Percentiles rank a stretch among this genome's conserved stretches.
These are phyloP conservation scores for Dryomyza anilis DNA, from an alignment of 2,888 invertebrate genomes.

Conservation along the genomic window DNA sequence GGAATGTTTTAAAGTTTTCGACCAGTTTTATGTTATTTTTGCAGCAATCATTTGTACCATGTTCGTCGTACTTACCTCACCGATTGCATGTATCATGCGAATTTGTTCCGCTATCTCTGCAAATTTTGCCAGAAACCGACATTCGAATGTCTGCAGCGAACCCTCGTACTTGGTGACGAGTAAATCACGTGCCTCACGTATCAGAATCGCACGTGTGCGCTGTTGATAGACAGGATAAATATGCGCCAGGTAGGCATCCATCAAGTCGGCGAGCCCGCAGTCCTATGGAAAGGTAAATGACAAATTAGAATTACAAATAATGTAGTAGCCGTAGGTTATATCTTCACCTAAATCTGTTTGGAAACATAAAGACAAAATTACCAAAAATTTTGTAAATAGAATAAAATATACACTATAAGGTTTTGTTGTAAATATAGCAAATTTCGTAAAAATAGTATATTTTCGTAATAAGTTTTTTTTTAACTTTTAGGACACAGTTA, in stretches of 20 bases:
- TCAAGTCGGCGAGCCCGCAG: slow-evolving; percentile 56
- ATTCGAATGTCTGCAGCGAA: slow-evolving; percentile 68
- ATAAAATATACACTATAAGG: too few species aligned
- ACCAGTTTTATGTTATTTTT: neutral
- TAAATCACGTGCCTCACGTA: slow-evolving; percentile 72
- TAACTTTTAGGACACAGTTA: too few species aligned
- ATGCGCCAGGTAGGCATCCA: slow-evolving; percentile 68
- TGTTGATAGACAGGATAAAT: slow-evolving; percentile 68
- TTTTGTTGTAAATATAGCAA: too few species aligned
- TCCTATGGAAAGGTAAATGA: slow-evolving; percentile 36
- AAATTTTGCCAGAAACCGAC: slow-evolving; percentile 69
- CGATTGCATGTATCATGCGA: slow-evolving; percentile 60
- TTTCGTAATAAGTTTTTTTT: too few species aligned
- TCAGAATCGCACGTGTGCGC: slow-evolving; percentile 66
- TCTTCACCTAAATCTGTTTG: too few species aligned
- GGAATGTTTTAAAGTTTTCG: neutral
- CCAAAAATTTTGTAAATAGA: too few species aligned
- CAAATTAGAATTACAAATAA: neutral
- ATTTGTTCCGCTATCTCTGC: slow-evolving; percentile 65
- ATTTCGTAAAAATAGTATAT: too few species aligned
- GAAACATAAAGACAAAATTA: too few species aligned
- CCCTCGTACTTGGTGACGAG: slow-evolving; percentile 71
- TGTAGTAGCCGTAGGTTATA: neutral
- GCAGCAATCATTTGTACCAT: neutral
- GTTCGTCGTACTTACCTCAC: slow-evolving; percentile 56